phyloP scores from a whole-genome alignment of 2,113 vertebrate species.

The Phodopus roborovskii region DNA sequence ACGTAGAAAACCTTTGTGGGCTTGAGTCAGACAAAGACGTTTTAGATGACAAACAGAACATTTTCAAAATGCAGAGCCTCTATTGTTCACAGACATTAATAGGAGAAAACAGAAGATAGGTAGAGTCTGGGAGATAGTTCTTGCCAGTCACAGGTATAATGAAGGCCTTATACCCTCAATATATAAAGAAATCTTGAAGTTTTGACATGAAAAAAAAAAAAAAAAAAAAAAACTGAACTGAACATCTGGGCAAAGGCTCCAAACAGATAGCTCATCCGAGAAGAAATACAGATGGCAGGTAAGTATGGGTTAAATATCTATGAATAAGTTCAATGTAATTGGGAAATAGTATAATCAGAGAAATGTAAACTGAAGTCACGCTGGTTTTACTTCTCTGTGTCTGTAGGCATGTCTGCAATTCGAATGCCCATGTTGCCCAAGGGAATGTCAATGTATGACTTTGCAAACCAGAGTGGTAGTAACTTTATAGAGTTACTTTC shows the following conservation, averaged over 20 bases:
- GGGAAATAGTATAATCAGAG: neutral
- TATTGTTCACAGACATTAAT: neutral
- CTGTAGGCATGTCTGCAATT: accelerated
- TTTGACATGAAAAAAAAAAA: neutral
- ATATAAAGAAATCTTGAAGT: neutral
- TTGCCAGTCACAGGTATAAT: neutral
- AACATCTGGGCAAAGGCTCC: neutral
- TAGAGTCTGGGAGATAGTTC: neutral
- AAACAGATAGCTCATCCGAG: neutral
- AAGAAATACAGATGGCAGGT: neutral
- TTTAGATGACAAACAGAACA: neutral
- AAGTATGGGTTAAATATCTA: neutral
- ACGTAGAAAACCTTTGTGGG: neutral
- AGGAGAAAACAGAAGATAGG: neutral
- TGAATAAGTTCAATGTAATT: neutral
- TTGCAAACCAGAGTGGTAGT: neutral
- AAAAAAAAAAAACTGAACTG: neutral
- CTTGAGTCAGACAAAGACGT: neutral
- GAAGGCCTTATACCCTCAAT: neutral
- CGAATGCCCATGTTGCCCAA: accelerated
- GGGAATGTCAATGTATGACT: neutral
- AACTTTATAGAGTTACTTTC: neutral
- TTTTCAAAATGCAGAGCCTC: neutral
- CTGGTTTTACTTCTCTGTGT: neutral
- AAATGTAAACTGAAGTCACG: no score